Evolutionary conservation across 2,113 vertebrate species (phyloP).

Genomic region (Triplophysa siluroides): DNA sequence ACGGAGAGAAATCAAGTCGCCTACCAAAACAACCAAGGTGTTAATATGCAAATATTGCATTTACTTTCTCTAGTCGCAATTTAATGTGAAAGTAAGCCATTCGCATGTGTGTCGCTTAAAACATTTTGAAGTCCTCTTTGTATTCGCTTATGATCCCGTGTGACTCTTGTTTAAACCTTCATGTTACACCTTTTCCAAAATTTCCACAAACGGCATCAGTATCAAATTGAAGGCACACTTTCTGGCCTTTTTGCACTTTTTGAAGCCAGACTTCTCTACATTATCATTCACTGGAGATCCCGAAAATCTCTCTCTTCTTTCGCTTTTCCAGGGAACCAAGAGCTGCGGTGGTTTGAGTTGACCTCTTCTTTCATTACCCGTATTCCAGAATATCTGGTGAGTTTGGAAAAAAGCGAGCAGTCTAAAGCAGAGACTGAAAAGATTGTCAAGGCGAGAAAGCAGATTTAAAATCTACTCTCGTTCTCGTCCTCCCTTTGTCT

Average conservation of each 20-base stretch:
- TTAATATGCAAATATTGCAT: too few relatives aligned
- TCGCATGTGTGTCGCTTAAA: too few relatives aligned
- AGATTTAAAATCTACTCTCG: background rate
- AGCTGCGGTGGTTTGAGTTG: background rate
- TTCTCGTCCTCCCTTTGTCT: too few relatives aligned
- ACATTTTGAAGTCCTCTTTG: background rate
- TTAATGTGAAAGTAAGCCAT: too few relatives aligned
- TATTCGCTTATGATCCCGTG: background rate
- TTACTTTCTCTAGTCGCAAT: too few relatives aligned
- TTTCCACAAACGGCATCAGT: background rate
- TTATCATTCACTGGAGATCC: background rate
- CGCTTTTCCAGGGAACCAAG: background rate
- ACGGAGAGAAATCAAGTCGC: too few relatives aligned
- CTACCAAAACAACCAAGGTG: too few relatives aligned
- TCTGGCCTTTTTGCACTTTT: background rate
- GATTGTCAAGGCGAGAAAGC: background rate
- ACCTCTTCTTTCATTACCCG: background rate
- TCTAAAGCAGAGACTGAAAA: background rate
- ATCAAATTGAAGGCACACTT: background rate
- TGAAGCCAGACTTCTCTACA: background rate
- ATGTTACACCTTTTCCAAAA: background rate
- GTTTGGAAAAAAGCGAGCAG: background rate
- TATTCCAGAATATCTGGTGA: background rate
- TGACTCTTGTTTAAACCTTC: too few relatives aligned
- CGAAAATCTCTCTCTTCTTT: conserved; percentile 6